A percentile compares a stretch with the other conserved stretches of the same genome.
These are phyloP conservation scores for Sus scrofa DNA, from an alignment of 2,113 vertebrate species.

Conservation along the genomic window DNA sequence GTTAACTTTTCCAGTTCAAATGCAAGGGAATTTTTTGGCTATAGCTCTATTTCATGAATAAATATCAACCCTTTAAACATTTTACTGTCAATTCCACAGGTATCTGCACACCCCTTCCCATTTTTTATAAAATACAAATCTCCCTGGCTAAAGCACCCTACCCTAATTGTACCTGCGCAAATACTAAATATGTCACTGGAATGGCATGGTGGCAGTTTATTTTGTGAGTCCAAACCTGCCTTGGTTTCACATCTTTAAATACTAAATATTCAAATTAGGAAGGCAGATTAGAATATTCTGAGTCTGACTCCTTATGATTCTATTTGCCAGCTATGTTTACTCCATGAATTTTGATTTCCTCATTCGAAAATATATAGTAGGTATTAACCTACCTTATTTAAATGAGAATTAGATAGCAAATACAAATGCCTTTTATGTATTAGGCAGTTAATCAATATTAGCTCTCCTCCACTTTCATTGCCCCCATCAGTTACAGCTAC, in stretches of 20 bases:
- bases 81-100: background rate
- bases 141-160: background rate
- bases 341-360: slow-evolving; percentile 16
- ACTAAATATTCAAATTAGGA: background rate
- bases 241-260: background rate
- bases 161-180: background rate
- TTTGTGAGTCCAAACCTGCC: background rate
- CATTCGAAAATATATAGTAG: slow-evolving; percentile 16
- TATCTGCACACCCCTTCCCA: background rate
- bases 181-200: background rate
- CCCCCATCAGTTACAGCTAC: fast-evolving
- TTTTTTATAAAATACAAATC: background rate
- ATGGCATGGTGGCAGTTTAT: fast-evolving
- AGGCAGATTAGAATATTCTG: background rate
- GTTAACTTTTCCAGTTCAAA: background rate
- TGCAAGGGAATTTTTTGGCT: background rate
- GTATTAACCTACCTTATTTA: background rate
- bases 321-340: background rate
- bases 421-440: background rate
- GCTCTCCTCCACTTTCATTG: background rate
- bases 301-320: background rate
- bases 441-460: background rate
- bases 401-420: slow-evolving; percentile 25
- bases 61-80: background rate
- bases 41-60: background rate